A percentile compares a stretch with the other conserved stretches of the same genome.
Conservation (phyloP, 1,140 invertebrate species). For the Manduca sexta region DNA sequence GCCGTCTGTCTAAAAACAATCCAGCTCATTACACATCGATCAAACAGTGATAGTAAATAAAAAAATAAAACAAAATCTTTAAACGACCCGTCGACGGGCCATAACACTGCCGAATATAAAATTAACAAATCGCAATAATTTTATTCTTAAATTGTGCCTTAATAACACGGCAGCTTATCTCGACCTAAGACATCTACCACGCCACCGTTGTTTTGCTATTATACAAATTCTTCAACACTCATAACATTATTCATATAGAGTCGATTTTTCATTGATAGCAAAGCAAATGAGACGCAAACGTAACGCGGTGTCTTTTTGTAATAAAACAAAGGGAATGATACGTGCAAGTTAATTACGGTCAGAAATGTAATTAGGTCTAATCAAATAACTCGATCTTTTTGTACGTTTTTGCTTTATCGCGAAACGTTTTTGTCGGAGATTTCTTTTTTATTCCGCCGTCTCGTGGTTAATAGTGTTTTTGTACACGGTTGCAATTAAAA, state of each 20-base stretch:
- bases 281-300: conserved; percentile 4
- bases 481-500: conserved; percentile 11
- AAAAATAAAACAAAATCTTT: not conserved
- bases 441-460: conserved; percentile 16
- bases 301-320: conserved; percentile 33
- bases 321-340: conserved; percentile 68
- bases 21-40: not conserved
- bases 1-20: not conserved
- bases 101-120: conserved; percentile 44
- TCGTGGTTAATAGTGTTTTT: conserved; percentile 17
- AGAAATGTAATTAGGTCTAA: conserved; percentile 66
- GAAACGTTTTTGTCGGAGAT: conserved; percentile 27
- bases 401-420: conserved; percentile 37
- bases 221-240: conserved; percentile 2
- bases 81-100: conserved; percentile 36
- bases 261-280: conserved; percentile 13
- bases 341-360: conserved; percentile 59
- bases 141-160: conserved; percentile 62
- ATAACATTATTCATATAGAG: conserved; percentile 21
- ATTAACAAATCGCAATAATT: conserved; percentile 67
- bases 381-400: conserved; percentile 62
- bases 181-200: conserved; percentile 49
- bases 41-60: too few species aligned
- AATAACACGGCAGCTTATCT: conserved; percentile 61
- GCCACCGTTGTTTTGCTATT: conserved; percentile 5